phyloP scores from a whole-genome alignment of 2,888 invertebrate species.

The Parascotia fuliginaria region DNA sequence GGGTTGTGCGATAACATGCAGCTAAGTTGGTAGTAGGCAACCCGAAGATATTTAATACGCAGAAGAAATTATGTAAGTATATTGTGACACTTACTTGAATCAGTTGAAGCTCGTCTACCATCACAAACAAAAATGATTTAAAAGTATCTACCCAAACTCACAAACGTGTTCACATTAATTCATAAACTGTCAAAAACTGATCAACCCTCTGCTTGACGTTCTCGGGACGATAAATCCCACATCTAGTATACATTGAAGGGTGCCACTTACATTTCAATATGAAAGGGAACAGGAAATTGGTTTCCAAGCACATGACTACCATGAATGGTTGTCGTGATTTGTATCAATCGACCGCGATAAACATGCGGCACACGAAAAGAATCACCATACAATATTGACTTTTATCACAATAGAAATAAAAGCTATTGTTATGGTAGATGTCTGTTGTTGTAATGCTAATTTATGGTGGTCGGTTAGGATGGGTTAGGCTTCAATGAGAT shows the following conservation, averaged over 20 bases:
- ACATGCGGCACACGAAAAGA: conserved; percentile 42
- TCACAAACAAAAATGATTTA: too few species aligned
- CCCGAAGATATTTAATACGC: too few species aligned
- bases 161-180: neutral
- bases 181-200: conserved; percentile 9
- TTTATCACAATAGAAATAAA: conserved; percentile 30
- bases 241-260: conserved; percentile 55
- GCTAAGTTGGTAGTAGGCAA: too few species aligned
- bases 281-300: conserved; percentile 82
- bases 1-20: too few species aligned
- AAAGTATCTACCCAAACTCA: neutral
- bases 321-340: conserved; percentile 77
- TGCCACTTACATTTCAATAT: conserved; percentile 81
- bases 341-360: conserved; percentile 62
- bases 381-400: conserved; percentile 42
- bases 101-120: too few species aligned
- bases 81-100: too few species aligned
- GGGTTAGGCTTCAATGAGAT: conserved; percentile 53
- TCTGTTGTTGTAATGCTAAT: conserved; percentile 20
- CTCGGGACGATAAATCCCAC: conserved; percentile 48
- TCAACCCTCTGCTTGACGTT: conserved; percentile 20
- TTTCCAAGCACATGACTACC: conserved; percentile 73
- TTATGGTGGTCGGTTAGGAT: conserved; percentile 40
- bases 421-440: conserved; percentile 17
- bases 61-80: too few species aligned